Base-by-base conservation (phyloP, 2,113 vertebrate species). In the Malurus alboscapulatus region DNA sequence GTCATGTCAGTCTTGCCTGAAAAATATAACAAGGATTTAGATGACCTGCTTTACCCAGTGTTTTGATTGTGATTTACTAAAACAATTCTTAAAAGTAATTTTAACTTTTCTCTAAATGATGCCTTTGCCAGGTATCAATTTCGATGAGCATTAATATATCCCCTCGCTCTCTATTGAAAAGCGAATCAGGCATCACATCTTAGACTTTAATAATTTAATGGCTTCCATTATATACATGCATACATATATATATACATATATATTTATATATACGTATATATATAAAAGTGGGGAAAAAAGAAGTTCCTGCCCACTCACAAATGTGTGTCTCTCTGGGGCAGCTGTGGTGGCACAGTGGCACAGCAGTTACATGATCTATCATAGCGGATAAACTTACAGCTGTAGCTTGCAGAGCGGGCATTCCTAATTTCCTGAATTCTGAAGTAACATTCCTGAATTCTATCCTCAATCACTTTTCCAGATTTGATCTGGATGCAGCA, bases 11-110 rank as follows among this genome's bases (percentile, higher is more conserved):
- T 42, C 80, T 73, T 75, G 57, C 8, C 44, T 79, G 58, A 68
- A 88, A 92, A 84, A 53, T 77, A 34, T 6, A 51, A 18, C 36
- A 36, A 84, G 76, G 27, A 54, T 88, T 84, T 91, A 75, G 29
- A 75, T 87, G 22, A 68, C 73, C 61, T 93, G 57, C 84, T 90
- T 90, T 88, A 81, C 22, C 3, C 38, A 50, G 4, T 68, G 14
- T 38, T 93, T 84, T 0, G 0, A 15, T 24, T 61, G 26, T 67
- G 30, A 42, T 87, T 78, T 73, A 65, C n/a, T 87, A 47, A 81
- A 84, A 48, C 25, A 90, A 62, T 78, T 74, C 25, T 47, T 68
- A 84, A 88, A 85, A 14, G 4, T 10, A 38, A 7, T 84, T 94
- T 94, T 61, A 44, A 26, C 47, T 84, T 81, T 57, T 42, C 40